These are phyloP conservation scores for Peromyscus nudipes DNA, from an alignment of 2,797 vertebrate genomes.

Conservation along the genomic window DNA sequence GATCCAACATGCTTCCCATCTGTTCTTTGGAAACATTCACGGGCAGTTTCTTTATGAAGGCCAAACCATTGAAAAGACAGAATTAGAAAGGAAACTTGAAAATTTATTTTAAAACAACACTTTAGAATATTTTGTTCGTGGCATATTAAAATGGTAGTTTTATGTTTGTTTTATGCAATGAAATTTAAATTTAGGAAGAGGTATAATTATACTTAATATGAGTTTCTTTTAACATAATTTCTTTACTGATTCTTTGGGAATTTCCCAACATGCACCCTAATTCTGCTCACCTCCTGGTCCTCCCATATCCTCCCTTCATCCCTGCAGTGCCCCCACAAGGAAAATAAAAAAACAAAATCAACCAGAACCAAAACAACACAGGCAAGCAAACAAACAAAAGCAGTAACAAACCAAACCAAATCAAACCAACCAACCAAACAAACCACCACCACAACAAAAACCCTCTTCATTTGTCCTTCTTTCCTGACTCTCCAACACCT, in stretches of 20 bases:
- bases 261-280: not conserved
- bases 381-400: not conserved
- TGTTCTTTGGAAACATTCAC: constrained; percentile 47
- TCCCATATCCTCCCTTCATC: not conserved
- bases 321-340: not conserved
- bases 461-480: not conserved
- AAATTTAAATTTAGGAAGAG: not conserved
- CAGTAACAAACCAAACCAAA: not conserved
- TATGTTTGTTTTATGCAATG: not conserved
- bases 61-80: not conserved
- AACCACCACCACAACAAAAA: not conserved
- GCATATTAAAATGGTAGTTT: not conserved
- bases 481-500: too few relatives aligned
- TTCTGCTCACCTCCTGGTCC: too few relatives aligned
- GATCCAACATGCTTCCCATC: constrained; percentile 39
- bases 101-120: constrained; percentile 12
- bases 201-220: not conserved
- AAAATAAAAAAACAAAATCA: not conserved
- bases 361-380: not conserved
- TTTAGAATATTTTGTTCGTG: not conserved
- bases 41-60: not conserved
- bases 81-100: not conserved
- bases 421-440: not conserved
- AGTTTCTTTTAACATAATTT: not conserved
- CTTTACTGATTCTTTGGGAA: not conserved